Percentiles rank a stretch among this genome's conserved stretches.
These are phyloP conservation scores for Ennomos fuscantarius DNA, from an alignment of 2,888 invertebrate species.

Conservation along the genomic window DNA sequence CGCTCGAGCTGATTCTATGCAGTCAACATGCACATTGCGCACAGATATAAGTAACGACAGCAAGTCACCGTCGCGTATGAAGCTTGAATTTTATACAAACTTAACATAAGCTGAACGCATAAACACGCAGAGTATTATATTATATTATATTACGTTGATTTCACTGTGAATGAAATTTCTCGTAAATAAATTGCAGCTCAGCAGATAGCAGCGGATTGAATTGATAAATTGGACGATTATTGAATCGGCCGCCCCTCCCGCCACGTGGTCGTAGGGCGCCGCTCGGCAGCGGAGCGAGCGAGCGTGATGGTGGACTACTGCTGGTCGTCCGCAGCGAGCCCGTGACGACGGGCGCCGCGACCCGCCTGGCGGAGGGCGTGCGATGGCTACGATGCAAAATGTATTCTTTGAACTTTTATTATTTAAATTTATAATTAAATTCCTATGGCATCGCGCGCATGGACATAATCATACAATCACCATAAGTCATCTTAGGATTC, in stretches of 20 bases:
- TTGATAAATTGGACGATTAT: slow-evolving; percentile 26
- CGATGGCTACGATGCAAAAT: too few relatives aligned
- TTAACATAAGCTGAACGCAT: slow-evolving; percentile 9
- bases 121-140: slow-evolving; percentile 4
- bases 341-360: too few relatives aligned
- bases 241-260: slow-evolving; percentile 3
- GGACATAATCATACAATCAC: too few relatives aligned
- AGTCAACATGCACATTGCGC: too few relatives aligned
- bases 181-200: slow-evolving; percentile 24
- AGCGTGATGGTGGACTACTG: not conserved
- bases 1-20: too few relatives aligned
- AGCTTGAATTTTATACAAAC: slow-evolving; percentile 4
- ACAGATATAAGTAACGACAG: not conserved
- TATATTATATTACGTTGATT: too few relatives aligned
- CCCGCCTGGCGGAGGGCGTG: too few relatives aligned
- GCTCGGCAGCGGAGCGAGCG: slow-evolving; percentile 1
- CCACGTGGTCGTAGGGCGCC: not conserved
- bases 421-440: too few relatives aligned
- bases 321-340: not conserved
- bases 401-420: too few relatives aligned
- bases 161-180: slow-evolving; percentile 18
- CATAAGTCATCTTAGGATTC: too few relatives aligned
- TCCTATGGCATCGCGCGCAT: too few relatives aligned
- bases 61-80: not conserved
- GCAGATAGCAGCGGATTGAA: slow-evolving; percentile 23